Conservation (phyloP, 2,888 invertebrate genomes). For the Empis stercorea region DNA sequence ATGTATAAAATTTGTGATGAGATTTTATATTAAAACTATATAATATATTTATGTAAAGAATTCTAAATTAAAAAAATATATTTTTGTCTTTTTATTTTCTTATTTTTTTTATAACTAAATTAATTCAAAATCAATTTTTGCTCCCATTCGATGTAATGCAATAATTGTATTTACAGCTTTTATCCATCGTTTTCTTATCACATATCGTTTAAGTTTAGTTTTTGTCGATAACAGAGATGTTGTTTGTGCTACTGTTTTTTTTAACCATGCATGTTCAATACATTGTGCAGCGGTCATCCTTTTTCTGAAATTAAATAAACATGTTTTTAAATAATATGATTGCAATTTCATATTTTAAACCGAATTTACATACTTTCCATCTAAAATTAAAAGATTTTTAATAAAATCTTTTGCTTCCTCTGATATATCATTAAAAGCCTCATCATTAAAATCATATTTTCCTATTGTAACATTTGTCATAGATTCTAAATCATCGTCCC, state of each 20-base stretch:
- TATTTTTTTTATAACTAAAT: slow-evolving; percentile 18
- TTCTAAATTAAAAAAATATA: too few species aligned
- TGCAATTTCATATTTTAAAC: background rate
- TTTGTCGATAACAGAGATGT: slow-evolving; percentile 61
- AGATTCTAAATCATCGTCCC: slow-evolving; percentile 84
- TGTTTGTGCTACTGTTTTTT: slow-evolving; percentile 43
- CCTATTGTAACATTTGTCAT: slow-evolving; percentile 89
- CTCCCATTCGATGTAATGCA: slow-evolving; percentile 76
- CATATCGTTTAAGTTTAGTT: slow-evolving; percentile 71
- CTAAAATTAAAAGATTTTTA: slow-evolving; percentile 68
- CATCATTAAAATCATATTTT: slow-evolving; percentile 87
- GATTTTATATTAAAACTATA: too few species aligned
- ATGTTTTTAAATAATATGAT: background rate
- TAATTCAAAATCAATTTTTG: slow-evolving; percentile 50
- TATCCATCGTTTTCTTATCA: slow-evolving; percentile 81
- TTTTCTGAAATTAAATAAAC: slow-evolving; percentile 41
- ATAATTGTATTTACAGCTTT: slow-evolving; percentile 81
- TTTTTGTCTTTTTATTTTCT: too few species aligned
- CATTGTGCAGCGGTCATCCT: slow-evolving; percentile 59
- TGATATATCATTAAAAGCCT: slow-evolving; percentile 82
- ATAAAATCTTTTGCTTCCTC: slow-evolving; percentile 89
- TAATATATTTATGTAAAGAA: too few species aligned
- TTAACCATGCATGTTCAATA: slow-evolving; percentile 69
- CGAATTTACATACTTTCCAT: slow-evolving; percentile 67
- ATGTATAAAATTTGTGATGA: too few species aligned